Evolutionary conservation across 2,113 vertebrate genomes (phyloP).

Genomic region (Oostethus manadensis): DNA sequence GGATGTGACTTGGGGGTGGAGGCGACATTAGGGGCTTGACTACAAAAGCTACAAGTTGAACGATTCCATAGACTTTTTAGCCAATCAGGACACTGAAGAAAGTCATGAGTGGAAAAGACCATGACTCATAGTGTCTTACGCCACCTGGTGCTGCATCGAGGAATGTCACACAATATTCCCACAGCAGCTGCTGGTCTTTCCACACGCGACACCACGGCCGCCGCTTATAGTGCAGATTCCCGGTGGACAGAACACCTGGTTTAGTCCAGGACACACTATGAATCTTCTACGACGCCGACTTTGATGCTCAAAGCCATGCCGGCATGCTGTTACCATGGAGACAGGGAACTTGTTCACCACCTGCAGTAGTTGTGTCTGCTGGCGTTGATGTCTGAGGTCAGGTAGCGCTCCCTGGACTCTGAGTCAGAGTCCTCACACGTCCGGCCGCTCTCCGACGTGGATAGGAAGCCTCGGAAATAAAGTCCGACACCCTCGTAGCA

Average conservation of each 20-base stretch:
- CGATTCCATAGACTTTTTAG: neutral
- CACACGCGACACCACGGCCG: constrained; percentile 62
- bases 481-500: constrained; percentile 56
- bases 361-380: constrained; percentile 73
- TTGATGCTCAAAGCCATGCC: neutral
- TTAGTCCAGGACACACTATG: neutral
- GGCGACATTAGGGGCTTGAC: neutral
- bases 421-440: constrained; percentile 55
- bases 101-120: too few species aligned
- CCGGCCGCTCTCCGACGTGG: constrained; percentile 40
- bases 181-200: constrained; percentile 14
- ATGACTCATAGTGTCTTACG: too few species aligned
- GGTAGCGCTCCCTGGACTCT: constrained; percentile 2
- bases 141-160: constrained; percentile 19
- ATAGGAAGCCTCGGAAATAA: constrained; percentile 51
- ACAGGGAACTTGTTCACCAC: constrained; percentile 17
- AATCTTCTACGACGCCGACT: too few species aligned
- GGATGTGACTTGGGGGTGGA: constrained; percentile 77
- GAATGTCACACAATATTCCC: constrained; percentile 60
- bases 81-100: too few species aligned
- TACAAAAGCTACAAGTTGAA: neutral
- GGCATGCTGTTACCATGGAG: neutral
- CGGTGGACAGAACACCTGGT: constrained; percentile 8
- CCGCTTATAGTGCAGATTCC: constrained; percentile 48
- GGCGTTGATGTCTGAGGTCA: constrained; percentile 27